phyloP scores from a whole-genome alignment of 2,888 invertebrate genomes.

The Cheilosia variabilis region DNA sequence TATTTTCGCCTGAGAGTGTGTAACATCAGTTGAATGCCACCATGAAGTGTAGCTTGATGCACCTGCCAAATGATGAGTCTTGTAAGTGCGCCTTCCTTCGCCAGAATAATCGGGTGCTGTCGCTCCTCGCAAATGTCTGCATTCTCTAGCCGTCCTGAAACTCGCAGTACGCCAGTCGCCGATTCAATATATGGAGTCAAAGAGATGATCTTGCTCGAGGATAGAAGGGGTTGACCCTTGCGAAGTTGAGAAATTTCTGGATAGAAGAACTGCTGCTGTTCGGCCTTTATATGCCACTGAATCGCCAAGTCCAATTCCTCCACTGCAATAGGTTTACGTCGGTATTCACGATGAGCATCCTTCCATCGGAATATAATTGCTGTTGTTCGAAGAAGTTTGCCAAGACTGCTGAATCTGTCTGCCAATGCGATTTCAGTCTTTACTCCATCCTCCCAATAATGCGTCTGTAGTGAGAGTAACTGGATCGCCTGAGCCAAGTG shows the following conservation, averaged over 20 bases:
- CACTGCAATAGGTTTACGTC: neutral
- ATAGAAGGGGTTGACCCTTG: constrained; percentile 5
- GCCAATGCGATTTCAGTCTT: neutral
- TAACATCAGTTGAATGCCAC: no score
- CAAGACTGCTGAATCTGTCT: constrained; percentile 8
- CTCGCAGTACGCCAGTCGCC: neutral
- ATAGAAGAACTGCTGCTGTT: neutral
- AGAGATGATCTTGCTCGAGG: neutral
- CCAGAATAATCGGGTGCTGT: neutral
- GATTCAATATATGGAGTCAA: constrained; percentile 3
- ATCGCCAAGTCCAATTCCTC: neutral
- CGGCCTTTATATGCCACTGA: constrained; percentile 7
- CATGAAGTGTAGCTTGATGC: no score
- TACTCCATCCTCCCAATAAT: neutral
- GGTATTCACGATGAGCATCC: neutral
- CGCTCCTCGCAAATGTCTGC: neutral
- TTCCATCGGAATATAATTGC: constrained; percentile 12
- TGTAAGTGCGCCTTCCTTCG: constrained; percentile 4
- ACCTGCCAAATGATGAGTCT: neutral
- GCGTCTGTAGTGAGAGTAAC: constrained; percentile 2
- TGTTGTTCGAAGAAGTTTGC: neutral
- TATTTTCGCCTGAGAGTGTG: no score
- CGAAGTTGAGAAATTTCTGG: neutral
- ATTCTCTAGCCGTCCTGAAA: neutral
- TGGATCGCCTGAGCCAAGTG: constrained; percentile 6